phyloP scores from a whole-genome alignment of 2,888 invertebrate genomes.

The Eledone cirrhosa region DNA sequence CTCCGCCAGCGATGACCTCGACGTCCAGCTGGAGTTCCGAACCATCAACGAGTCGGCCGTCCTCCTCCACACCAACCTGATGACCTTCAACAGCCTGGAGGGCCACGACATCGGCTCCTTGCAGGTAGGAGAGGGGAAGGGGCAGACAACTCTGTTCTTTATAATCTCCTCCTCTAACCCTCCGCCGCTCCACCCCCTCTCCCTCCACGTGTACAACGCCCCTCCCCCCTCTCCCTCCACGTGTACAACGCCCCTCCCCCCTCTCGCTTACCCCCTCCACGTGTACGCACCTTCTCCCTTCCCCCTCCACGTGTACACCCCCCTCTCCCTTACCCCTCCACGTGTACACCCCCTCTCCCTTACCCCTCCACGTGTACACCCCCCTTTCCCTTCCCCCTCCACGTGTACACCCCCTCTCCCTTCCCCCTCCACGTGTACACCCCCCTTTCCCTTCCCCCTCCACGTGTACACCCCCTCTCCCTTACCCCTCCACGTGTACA shows the following conservation, averaged over 20 bases:
- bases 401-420: not conserved
- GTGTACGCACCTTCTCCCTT: not conserved
- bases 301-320: not conserved
- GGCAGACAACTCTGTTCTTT: not conserved
- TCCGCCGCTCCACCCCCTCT: not conserved
- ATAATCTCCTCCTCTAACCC: not conserved
- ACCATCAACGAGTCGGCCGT: conserved; percentile 51
- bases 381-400: not conserved
- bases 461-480: not conserved
- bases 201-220: not conserved
- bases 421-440: not conserved
- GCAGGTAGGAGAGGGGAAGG: conserved; percentile 48
- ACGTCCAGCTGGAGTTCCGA: conserved; percentile 54
- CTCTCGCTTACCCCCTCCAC: not conserved
- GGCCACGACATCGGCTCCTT: conserved; percentile 50
- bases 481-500: not conserved
- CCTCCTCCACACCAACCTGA: conserved; percentile 48
- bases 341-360: fast-evolving
- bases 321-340: not conserved
- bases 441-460: not conserved
- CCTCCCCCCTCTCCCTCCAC: fast-evolving
- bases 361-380: not conserved
- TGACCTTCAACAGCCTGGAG: conserved; percentile 40
- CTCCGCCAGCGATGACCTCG: conserved; percentile 39
- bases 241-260: not conserved